Evolutionary conservation across 2,888 invertebrate genomes (phyloP), one percentile per base, ranked within the genome.

Genomic region (Stenoptilia bipunctidactyla): DNA sequence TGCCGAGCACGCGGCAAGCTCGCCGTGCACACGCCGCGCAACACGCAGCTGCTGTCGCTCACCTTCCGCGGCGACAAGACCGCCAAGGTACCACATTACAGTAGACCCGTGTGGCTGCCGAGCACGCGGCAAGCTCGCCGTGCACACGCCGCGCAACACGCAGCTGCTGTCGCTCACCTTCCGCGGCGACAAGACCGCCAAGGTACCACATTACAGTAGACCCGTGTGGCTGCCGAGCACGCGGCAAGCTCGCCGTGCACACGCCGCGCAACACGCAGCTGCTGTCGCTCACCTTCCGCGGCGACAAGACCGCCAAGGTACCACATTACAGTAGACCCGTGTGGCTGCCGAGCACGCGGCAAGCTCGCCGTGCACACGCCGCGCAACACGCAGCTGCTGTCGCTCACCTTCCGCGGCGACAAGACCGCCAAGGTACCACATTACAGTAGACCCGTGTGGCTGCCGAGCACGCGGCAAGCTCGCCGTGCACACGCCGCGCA

Each of bases 381-480:
- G 1, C 85, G 94, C 15, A 99, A 99, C 74, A 98, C 98, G 2
- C 95, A 96, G 46, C 90, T 91, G 0, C 94, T 99, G 0, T 90
- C 94, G 52, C 87, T 99, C 41, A 92, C 96, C 58, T 99, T 99
- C 79, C 85, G 97, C 34, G 99, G 98, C 15, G 98, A 99, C 70
- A 98, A 98, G 82, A 97, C 96, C 2, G 98, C 98, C 1, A 99
- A 99, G 86, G 97, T 94, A 3, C n/a, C n/a, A n/a, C n/a, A n/a
- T n/a, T n/a, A n/a, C n/a, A n/a, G n/a, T n/a, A n/a, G n/a, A n/a
- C n/a, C n/a, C n/a, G n/a, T n/a, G n/a, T n/a, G n/a, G n/a, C n/a
- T n/a, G n/a, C n/a, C n/a, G n/a, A n/a, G n/a, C n/a, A n/a, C 95
- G 96, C 70, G 93, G 93, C 1, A 88, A 89, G n/a, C 92, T 97